Evolutionary conservation across 2,888 invertebrate species (phyloP).

Genomic region (Limnephilus marmoratus): DNA sequence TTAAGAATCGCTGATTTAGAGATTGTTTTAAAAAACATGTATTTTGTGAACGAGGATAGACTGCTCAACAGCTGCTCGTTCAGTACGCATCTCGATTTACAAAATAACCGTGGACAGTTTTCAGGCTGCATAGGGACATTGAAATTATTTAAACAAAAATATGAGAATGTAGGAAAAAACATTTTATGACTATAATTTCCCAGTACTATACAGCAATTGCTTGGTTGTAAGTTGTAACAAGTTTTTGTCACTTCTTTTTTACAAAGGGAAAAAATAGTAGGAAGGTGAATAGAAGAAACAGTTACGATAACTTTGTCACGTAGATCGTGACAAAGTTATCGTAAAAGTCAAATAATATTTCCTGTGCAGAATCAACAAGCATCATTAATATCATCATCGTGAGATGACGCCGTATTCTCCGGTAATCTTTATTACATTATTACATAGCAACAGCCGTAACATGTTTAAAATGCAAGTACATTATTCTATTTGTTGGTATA

Average conservation of each 20-base stretch:
- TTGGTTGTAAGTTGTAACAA: not conserved
- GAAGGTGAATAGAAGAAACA: not conserved
- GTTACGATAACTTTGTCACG: too few species aligned
- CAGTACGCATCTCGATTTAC: too few species aligned
- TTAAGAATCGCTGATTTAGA: too few species aligned
- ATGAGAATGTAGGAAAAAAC: too few species aligned
- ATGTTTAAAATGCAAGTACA: not conserved
- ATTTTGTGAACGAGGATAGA: too few species aligned
- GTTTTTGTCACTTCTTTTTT: not conserved
- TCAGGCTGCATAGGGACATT: too few species aligned
- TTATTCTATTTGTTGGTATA: not conserved
- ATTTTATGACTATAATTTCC: too few species aligned
- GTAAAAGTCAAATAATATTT: not conserved
- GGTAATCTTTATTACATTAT: not conserved
- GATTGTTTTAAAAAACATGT: too few species aligned
- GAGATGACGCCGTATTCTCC: not conserved
- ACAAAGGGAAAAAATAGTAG: not conserved
- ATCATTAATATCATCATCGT: not conserved
- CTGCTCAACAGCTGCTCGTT: too few species aligned
- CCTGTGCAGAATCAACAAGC: not conserved
- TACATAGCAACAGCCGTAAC: not conserved
- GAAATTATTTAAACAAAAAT: too few species aligned
- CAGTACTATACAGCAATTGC: too few species aligned
- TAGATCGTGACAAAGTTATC: constrained; percentile 2
- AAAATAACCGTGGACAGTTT: too few species aligned